A percentile compares a stretch with the other conserved stretches of the same genome.
phyloP scores from a whole-genome alignment of 2,113 vertebrate genomes.

The Symphodus melops region DNA sequence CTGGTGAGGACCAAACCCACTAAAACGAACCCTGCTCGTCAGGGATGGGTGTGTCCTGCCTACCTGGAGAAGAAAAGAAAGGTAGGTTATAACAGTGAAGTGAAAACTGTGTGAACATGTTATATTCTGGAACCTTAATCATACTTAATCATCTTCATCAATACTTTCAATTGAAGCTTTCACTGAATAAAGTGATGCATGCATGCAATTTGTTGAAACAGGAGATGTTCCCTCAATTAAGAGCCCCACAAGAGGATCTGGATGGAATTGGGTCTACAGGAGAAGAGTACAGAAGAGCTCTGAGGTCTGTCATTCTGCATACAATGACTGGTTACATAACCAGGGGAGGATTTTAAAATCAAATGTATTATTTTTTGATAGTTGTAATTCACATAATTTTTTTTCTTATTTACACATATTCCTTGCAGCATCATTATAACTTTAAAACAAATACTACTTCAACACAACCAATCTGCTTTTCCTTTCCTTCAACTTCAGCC shows the following conservation, averaged over 20 bases:
- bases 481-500: conserved; percentile 60
- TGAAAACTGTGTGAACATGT: background rate
- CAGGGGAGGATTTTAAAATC: background rate
- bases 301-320: conserved; percentile 60
- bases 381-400: background rate
- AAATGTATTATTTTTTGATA: no score
- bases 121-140: background rate
- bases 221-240: conserved; percentile 70
- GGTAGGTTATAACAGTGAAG: conserved; percentile 76
- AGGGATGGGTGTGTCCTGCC: conserved; percentile 97
- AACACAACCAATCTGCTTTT: conserved; percentile 8
- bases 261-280: conserved; percentile 74
- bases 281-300: conserved; percentile 76
- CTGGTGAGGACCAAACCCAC: conserved; percentile 96
- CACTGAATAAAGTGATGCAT: background rate
- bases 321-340: background rate
- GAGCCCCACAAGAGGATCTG: conserved; percentile 67
- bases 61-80: conserved; percentile 95
- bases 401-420: no score
- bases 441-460: background rate
- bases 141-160: no score
- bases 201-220: conserved; percentile 5
- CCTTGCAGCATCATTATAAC: no score
- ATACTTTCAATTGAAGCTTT: no score
- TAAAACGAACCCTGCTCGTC: conserved; percentile 90